Evolutionary conservation across 2,888 invertebrate genomes (phyloP), one percentile per base, ranked within the genome.

Genomic region (Andrena camellia): DNA sequence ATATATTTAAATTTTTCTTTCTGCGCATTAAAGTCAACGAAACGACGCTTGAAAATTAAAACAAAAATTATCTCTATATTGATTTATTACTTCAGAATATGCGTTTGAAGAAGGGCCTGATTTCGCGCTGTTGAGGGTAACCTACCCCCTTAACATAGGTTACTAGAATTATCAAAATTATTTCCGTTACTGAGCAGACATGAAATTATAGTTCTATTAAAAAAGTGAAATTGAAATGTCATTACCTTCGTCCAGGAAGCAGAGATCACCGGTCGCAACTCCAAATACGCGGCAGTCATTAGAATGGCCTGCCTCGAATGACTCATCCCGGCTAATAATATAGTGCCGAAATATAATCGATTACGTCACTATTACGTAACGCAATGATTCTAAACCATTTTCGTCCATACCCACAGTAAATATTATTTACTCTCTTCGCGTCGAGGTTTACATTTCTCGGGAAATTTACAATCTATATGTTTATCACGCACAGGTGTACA

Each of bases 311-410:
- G 33, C 29, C n/a, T 50, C 33, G 63, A 23, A 69, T 79, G 66
- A 79, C 59, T 79, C 79, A 77, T 54, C 10, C 52, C 23, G 33
- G 52, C 78, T 80, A 78, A 80, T 80, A 67, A 80, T 80, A 78
- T 62, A 66, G 35, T 42, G 20, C 79, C 50, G 71, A 78, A 78
- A 67, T 78, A 78, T 78, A 78, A 80, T 78, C 66, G 71, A 78
- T 71, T 80, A 35, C 78, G 20, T 80, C 80, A 78, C 66, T 26
- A 20, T 80, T 78, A 66, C 26, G 26, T 62, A 80, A 80, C 26
- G 13, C n/a, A 59, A 33, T 66, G 8, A 42, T 48, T 33, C 60
- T 1, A 42, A 17, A 64, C 33, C 20, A 20, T 50, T 42, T 62
- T 23, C 52, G 17, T 67, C 13, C 26, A 35, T 10, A 10, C 13